Evolutionary conservation across 2,113 vertebrate species (phyloP), one percentile per base, ranked within the genome.

Genomic region (Jaculus jaculus): DNA sequence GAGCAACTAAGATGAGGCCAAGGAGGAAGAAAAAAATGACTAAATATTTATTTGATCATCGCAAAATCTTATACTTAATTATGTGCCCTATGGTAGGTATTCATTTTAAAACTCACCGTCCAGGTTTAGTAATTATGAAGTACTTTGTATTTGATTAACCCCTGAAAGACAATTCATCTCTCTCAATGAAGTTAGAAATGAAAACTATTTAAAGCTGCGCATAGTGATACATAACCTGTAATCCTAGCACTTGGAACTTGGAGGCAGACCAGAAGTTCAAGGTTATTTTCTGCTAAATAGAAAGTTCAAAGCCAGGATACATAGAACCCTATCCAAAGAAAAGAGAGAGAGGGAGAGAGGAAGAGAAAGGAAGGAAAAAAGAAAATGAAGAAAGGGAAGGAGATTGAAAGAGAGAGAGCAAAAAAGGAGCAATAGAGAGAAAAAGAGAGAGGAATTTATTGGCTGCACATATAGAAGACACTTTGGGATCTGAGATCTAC

Each of bases 31-130:
- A 94, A 88, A 37, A 15, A 37, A 72, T 73, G 34, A 87, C 30
- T 77, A 89, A 86, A 79, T 91, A 58, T 84, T 77, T 73, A 82
- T 54, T 30, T 84, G n/a, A 84, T 72, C 20, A 65, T 73, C 78
- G 23, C 10, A 30, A 92, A 94, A 78, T 81, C 81, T 72, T 37
- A 34, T 66, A 89, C 4, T 58, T 95, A 63, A 18, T 63, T 77
- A 72, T 87, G 28, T 89, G 4, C 78, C 83, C 6, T 78, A 54
- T 78, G 39, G 26, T 66, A 84, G 74, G 37, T 42, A 54, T 8
- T 91, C 17, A 72, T 77, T 90, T 81, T 73, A 51, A 90, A 92
- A 93, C 54, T 66, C 28, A 75, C 75, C 78, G 42, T 72, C 24
- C 65, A 32, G 30, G 80, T 54, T 90, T 83, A 88, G 39, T 17